Conservation (phyloP, 2,888 invertebrate species). For the Hyles lineata region DNA sequence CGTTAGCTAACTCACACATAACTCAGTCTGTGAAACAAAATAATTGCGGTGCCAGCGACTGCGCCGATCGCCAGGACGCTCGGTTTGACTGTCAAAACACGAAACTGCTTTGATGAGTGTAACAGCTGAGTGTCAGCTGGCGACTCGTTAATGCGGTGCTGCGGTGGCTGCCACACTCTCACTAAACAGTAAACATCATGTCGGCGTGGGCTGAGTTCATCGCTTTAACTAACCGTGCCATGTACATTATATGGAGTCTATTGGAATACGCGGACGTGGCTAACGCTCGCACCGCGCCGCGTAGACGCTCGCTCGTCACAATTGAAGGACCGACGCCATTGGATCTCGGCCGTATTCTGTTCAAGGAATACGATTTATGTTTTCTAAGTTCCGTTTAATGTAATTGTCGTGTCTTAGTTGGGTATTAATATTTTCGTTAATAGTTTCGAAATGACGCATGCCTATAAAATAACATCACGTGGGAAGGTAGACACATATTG, state of each 20-base stretch:
- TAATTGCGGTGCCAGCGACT: constrained; percentile 58
- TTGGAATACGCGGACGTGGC: constrained; percentile 54
- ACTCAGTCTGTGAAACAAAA: constrained; percentile 20
- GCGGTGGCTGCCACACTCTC: constrained; percentile 53
- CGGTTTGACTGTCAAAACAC: constrained; percentile 56
- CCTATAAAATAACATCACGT: constrained; percentile 16
- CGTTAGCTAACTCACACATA: background rate
- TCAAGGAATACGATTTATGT: constrained; percentile 53
- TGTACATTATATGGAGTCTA: constrained; percentile 52
- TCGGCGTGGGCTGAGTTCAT: constrained; percentile 49
- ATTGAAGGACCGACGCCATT: constrained; percentile 69
- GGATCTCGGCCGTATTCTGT: constrained; percentile 57
- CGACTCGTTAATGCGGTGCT: constrained; percentile 35
- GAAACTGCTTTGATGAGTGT: constrained; percentile 61
- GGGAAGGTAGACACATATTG: constrained; percentile 21
- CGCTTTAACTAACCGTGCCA: constrained; percentile 61
- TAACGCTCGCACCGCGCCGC: constrained; percentile 36
- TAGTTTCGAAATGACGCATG: background rate
- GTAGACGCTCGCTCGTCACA: constrained; percentile 60
- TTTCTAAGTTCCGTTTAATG: background rate
- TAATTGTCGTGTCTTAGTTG: background rate
- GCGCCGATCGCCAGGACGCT: constrained; percentile 41
- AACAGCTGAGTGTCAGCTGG: constrained; percentile 75
- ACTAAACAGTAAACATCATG: constrained; percentile 44
- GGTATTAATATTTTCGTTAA: background rate